Percentiles rank a stretch among this genome's conserved stretches.
phyloP scores from a whole-genome alignment of 2,113 vertebrate species.

The Garra rufa region DNA sequence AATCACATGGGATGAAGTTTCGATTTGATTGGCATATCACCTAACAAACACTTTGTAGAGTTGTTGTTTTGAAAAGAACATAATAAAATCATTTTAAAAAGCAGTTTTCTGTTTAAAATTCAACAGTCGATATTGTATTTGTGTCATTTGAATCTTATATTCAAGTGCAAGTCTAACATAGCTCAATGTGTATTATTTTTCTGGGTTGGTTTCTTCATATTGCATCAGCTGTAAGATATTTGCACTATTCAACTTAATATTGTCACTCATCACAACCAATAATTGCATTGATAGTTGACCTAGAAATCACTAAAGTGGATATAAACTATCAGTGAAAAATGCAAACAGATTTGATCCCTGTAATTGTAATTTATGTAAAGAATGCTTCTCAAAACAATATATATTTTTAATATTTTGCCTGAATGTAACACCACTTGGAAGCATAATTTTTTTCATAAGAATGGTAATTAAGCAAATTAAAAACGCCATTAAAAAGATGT shows the following conservation, averaged over 20 bases:
- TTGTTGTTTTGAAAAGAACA: neutral
- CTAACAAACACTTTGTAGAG: neutral
- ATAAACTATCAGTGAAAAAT: neutral
- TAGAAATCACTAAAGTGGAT: neutral
- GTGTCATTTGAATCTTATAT: neutral
- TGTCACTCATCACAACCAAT: neutral
- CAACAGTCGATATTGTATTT: neutral
- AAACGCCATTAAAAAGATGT: too few relatives aligned
- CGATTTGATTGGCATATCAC: neutral
- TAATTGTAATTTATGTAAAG: neutral
- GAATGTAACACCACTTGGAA: too few relatives aligned
- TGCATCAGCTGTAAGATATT: neutral
- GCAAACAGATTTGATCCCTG: neutral
- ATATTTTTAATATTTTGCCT: too few relatives aligned
- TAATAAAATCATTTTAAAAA: neutral
- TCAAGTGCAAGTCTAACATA: neutral
- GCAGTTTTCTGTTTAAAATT: neutral
- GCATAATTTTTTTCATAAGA: too few relatives aligned
- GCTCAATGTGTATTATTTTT: neutral
- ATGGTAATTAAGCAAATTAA: too few relatives aligned
- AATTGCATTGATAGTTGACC: neutral
- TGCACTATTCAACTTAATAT: neutral
- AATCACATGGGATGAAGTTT: constrained; percentile 13
- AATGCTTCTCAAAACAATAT: neutral
- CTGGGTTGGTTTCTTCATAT: neutral